These are phyloP conservation scores for Drosophila arizonae DNA, from an alignment of 1,140 invertebrate genomes.

Conservation along the genomic window DNA sequence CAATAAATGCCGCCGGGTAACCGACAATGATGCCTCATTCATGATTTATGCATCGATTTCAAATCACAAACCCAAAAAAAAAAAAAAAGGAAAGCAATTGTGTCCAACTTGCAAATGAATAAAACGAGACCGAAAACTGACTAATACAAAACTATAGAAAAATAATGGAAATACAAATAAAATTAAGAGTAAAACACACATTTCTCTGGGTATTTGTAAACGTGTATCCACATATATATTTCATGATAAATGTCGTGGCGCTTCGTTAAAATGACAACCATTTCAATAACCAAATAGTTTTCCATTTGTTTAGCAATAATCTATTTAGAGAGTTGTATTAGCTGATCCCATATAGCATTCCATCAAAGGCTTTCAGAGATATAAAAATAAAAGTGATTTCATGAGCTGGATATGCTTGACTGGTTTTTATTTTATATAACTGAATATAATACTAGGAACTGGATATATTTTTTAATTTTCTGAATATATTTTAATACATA, in stretches of 20 bases:
- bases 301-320: slow-evolving; percentile 19
- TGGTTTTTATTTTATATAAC: too few relatives aligned
- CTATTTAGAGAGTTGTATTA: slow-evolving; percentile 16
- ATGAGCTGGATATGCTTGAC: too few relatives aligned
- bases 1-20: slow-evolving; percentile 38
- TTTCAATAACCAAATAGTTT: slow-evolving; percentile 68
- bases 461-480: too few relatives aligned
- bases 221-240: slow-evolving; percentile 13
- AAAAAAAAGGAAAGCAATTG: neutral
- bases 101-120: slow-evolving; percentile 42
- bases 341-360: neutral
- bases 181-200: slow-evolving; percentile 36
- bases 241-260: slow-evolving; percentile 61
- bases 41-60: slow-evolving; percentile 78
- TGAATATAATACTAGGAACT: too few relatives aligned
- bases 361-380: neutral
- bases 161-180: slow-evolving; percentile 30
- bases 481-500: too few relatives aligned
- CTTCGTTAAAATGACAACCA: slow-evolving; percentile 65
- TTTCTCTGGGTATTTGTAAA: slow-evolving; percentile 8
- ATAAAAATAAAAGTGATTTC: too few relatives aligned
- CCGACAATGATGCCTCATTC: slow-evolving; percentile 60
- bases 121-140: slow-evolving; percentile 27
- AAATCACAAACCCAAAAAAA: slow-evolving; percentile 54
- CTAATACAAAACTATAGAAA: slow-evolving; percentile 29